Evolutionary conservation across 2,797 vertebrate genomes (phyloP).

Genomic region (Anabacerthia variegaticeps): DNA sequence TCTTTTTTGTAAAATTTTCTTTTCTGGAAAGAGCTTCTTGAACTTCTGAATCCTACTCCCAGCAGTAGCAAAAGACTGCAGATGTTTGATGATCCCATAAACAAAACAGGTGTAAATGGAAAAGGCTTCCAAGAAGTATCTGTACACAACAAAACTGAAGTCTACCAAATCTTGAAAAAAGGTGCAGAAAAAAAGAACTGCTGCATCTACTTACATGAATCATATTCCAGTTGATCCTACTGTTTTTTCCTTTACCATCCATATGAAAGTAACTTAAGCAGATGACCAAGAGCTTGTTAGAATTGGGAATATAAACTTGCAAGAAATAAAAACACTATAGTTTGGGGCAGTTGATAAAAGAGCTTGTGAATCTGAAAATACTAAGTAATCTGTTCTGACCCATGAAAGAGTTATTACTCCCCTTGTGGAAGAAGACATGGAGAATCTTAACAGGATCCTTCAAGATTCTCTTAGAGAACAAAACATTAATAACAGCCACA

Average conservation of each 20-base stretch:
- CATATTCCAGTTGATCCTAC: constrained; percentile 89
- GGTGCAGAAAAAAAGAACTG: constrained; percentile 85
- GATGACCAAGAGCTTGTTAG: constrained; percentile 90
- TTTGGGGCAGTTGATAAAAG: constrained; percentile 88
- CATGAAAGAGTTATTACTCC: constrained; percentile 86
- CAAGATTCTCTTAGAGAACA: constrained; percentile 88
- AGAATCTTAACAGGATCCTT: constrained; percentile 89
- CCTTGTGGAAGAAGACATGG: constrained; percentile 87
- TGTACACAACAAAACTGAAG: constrained; percentile 88
- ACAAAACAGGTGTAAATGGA: constrained; percentile 88
- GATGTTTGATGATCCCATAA: constrained; percentile 86
- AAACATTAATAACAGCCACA: constrained; percentile 87
- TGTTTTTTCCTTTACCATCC: constrained; percentile 86
- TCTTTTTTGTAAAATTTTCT: constrained; percentile 86
- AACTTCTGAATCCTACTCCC: constrained; percentile 82
- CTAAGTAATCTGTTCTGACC: constrained; percentile 88
- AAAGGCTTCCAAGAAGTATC: constrained; percentile 88
- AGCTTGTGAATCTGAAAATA: constrained; percentile 89
- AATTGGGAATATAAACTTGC: constrained; percentile 88
- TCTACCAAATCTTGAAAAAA: constrained; percentile 87
- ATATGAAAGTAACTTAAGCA: constrained; percentile 86
- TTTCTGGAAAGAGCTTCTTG: constrained; percentile 88
- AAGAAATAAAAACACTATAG: constrained; percentile 85
- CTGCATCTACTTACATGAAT: constrained; percentile 86
- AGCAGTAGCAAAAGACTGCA: constrained; percentile 85